Evolutionary conservation across 2,888 invertebrate genomes (phyloP), one percentile per base, ranked within the genome.

Genomic region (Oligia strigilis): DNA sequence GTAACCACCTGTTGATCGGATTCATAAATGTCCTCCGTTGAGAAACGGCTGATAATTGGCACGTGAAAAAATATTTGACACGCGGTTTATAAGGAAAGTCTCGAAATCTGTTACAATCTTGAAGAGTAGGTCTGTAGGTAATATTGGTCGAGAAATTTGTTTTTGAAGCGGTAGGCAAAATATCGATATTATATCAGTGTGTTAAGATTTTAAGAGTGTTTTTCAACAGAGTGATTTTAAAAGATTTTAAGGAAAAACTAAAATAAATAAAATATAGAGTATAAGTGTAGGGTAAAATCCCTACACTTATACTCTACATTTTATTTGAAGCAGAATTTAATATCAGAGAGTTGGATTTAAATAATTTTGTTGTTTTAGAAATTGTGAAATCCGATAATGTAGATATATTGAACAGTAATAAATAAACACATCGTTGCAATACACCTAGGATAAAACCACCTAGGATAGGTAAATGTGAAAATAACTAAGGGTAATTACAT

Each of bases 1-100:
- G 72, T 82, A 66, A 80, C 72, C 62, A 87, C 87, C 82, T 87
- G 87, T 87, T 87, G 86, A 87, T 72, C 72, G 49, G 36, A 17
- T 74, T 78, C 76, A 71, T 80, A 65, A 82, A 80, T 75, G 40
- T 76, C 69, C 13, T 72, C 55, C 23, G 23, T 76, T 72, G 64
- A 82, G 74, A 87, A 87, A 72, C 43, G 36, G 70, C 13, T 60
- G 65, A 66, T 86, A 78, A 78, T 78, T 77, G 77, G 72, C 55
- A 14, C 64, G 67, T 74, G 58, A 46, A 58, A 77, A 62, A 40
- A 40, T 40, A 80, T 77, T 46, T 69, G 65, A 77, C 49, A 40
- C 13, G 14, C 17, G 17, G 43, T 46, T 70, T 65, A 36, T n/a
- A 46, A 46, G 65, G 23, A 11, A 55, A 65, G 60, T 40, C n/a